phyloP scores from a whole-genome alignment of 2,797 vertebrate species.

The Nasua narica region DNA sequence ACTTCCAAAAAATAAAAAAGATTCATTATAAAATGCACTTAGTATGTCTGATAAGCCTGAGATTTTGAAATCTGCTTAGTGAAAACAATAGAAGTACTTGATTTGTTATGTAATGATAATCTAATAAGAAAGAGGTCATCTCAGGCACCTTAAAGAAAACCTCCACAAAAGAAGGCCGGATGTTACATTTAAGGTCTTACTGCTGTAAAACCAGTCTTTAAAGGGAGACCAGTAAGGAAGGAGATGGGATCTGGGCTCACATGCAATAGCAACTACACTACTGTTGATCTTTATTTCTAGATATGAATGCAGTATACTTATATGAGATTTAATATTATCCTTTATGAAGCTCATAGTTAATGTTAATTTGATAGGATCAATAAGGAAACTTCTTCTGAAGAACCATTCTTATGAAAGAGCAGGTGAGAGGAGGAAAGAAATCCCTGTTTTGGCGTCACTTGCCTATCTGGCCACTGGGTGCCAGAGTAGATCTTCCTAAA shows the following conservation, averaged over 20 bases:
- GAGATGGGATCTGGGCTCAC: background rate
- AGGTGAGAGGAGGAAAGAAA: background rate
- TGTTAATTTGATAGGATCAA: background rate
- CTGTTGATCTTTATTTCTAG: background rate
- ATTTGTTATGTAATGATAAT: background rate
- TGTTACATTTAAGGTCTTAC: background rate
- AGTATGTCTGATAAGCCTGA: background rate
- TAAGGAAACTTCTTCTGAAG: background rate
- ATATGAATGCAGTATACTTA: background rate
- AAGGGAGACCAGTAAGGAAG: background rate
- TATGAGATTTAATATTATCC: background rate
- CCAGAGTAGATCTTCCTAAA: slow-evolving; percentile 62
- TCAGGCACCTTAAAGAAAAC: background rate
- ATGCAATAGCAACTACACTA: background rate
- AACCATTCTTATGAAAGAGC: background rate
- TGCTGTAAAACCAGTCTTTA: background rate
- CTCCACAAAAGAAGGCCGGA: background rate
- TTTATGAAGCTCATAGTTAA: background rate
- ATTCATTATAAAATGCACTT: background rate
- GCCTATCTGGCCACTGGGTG: slow-evolving; percentile 66
- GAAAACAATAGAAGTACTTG: background rate
- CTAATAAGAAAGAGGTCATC: background rate
- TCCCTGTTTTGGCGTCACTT: slow-evolving; percentile 44
- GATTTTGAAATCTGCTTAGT: background rate
- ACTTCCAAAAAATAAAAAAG: background rate